These are phyloP conservation scores for Seriola dumerili DNA, from an alignment of 2,113 vertebrate species.

Conservation along the genomic window DNA sequence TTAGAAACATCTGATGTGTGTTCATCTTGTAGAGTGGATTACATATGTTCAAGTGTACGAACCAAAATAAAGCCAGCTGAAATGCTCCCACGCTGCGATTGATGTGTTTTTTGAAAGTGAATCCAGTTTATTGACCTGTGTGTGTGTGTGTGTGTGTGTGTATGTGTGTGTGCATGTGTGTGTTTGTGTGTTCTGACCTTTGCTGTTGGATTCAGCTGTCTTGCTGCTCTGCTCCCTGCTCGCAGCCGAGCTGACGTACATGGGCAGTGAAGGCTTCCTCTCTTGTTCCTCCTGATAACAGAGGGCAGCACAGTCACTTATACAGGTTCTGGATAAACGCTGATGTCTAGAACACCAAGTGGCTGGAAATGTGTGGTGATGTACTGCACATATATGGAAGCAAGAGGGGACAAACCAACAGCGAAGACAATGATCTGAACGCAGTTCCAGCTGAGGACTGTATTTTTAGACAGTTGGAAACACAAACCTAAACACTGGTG, in stretches of 20 bases:
- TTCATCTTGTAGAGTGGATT: neutral
- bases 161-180: neutral
- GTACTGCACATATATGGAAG: neutral
- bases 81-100: neutral
- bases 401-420: neutral
- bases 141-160: no score
- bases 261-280: conserved; percentile 65
- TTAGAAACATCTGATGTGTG: neutral
- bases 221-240: conserved; percentile 59
- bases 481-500: neutral
- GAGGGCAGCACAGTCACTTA: conserved; percentile 11
- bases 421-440: neutral
- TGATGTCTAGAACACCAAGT: neutral
- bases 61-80: neutral
- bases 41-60: no score
- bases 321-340: neutral
- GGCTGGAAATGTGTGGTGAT: conserved; percentile 5
- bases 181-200: conserved; percentile 79
- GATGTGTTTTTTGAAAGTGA: neutral
- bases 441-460: no score
- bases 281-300: conserved; percentile 76
- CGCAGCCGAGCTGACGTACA: conserved; percentile 63
- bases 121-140: neutral
- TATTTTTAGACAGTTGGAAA: neutral
- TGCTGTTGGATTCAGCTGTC: conserved; percentile 59